These are phyloP conservation scores for Drosophila demipolita DNA, from an alignment of 2,888 invertebrate species.

Conservation along the genomic window DNA sequence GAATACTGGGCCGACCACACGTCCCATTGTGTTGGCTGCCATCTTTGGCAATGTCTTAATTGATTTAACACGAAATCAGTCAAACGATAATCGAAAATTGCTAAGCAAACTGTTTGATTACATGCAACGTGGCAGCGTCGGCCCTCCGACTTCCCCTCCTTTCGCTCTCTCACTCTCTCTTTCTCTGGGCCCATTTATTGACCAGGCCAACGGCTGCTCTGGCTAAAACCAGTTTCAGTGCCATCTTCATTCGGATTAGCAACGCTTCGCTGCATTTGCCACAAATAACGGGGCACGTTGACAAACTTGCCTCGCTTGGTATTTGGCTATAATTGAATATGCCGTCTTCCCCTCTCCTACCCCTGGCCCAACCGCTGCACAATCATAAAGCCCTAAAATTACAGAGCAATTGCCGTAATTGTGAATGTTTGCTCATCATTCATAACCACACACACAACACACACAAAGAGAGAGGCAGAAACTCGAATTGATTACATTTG, in stretches of 20 bases:
- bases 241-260: conserved; percentile 51
- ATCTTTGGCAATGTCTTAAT: conserved; percentile 74
- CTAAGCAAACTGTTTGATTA: conserved; percentile 81
- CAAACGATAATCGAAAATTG: conserved; percentile 81
- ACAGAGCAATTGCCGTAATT: conserved; percentile 70
- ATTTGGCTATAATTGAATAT: conserved; percentile 71
- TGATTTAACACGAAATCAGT: conserved; percentile 81
- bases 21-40: conserved; percentile 51
- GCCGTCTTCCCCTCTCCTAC: conserved; percentile 43
- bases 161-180: not conserved
- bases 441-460: conserved; percentile 57
- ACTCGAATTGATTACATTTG: conserved; percentile 57
- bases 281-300: conserved; percentile 58
- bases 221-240: conserved; percentile 24
- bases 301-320: conserved; percentile 59
- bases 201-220: conserved; percentile 30
- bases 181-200: conserved; percentile 37
- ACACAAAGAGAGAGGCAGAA: not conserved
- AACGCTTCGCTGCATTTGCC: conserved; percentile 61
- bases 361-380: not conserved
- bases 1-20: conserved; percentile 54
- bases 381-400: conserved; percentile 17
- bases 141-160: not conserved
- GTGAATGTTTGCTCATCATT: conserved; percentile 75
- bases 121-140: conserved; percentile 66